Evolutionary conservation across 2,888 invertebrate genomes (phyloP), one percentile per base, ranked within the genome.

Genomic region (Cryptops parisi): DNA sequence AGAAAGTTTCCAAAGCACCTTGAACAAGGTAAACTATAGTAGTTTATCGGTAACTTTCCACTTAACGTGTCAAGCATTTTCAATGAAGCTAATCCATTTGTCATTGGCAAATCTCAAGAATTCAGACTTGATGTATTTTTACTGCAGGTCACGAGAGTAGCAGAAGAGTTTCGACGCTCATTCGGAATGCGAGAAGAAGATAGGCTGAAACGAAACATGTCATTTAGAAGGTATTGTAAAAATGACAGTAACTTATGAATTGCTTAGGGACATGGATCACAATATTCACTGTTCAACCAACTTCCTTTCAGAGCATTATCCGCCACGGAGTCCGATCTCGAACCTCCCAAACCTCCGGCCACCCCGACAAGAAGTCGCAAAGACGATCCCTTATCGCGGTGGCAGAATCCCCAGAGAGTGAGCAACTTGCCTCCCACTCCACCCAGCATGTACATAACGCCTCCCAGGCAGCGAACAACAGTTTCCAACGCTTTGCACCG

Each of bases 401-500:
- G 56, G 54, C 54, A 51, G 40, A 58, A 59, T 24, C 60, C 60
- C 23, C 59, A 60, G 26, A 45, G 59, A 9, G 55, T 60, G 26
- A 58, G 57, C 21, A 59, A 60, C 40, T 60, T 59, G 40, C 60
- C 59, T 1, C 19, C 55, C 15, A 56, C 59, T n/a, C 59, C 59
- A 3, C 59, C 59, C 6, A 58, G 58, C 52, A 59, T 59, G 59
- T 52, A 59, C 47, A 57, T 61, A 19, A 57, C 61, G 24, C 58
- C 59, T 2, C 61, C 60, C 1, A 60, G 58, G 3, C 41, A 60
- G n/a, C 74, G 63, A 74, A 76, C 52, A 1, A 50, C 44, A 2
- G 45, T 56, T 9, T 57, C 54, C 26, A 60, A 62, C 50, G 56
- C 62, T 63, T 66, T 82, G 44, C 77, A 79, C 58, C 72, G 81